Evolutionary conservation across 2,888 invertebrate genomes (phyloP), one percentile per base, ranked within the genome.

Genomic region (Ypsolopha scabrella): DNA sequence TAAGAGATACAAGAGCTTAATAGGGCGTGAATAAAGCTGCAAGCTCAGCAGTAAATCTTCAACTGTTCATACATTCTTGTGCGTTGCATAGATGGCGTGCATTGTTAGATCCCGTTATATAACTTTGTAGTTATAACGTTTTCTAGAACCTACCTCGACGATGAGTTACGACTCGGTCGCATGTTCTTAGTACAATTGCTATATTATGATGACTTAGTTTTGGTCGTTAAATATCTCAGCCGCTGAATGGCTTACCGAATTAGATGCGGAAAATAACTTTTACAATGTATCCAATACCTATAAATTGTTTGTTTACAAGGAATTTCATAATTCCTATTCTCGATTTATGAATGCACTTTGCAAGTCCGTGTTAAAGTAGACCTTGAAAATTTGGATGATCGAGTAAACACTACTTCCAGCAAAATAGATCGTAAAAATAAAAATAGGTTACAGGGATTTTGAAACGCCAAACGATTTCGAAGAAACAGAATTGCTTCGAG

Each of bases 1-100:
- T 61, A 62, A 61, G 66, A 75, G 79, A 79, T 80, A 75, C 67
- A 49, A 33, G 64, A 67, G 69, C 67, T 72, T 72, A 73, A 72
- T 68, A 69, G 72, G 64, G 65, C 68, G 71, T 70, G 71, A 64
- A 69, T 67, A 72, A 71, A 50, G 14, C 37, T 34, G 44, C 24
- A 37, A 13, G 35, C 14, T 9, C 35, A 41, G 48, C 48, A 63
- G 63, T 65, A 63, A 62, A 68, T 68, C 64, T 65, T 60, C 63
- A 60, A 63, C 57, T 68, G 60, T 59, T 66, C 60, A 63, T 38
- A 38, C 24, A 37, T 58, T 58, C 54, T 55, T 57, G 51, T 53
- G 54, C 50, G 44, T 55, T 60, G 55, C 57, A 37, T 38, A 37
- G 47, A 47, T 59, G 59, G 57, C 52, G 56, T 62, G 59, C 63